Percentiles rank a stretch among this genome's conserved stretches.
Conservation (phyloP, 2,888 invertebrate genomes). For the Synergus gifuensis region DNA sequence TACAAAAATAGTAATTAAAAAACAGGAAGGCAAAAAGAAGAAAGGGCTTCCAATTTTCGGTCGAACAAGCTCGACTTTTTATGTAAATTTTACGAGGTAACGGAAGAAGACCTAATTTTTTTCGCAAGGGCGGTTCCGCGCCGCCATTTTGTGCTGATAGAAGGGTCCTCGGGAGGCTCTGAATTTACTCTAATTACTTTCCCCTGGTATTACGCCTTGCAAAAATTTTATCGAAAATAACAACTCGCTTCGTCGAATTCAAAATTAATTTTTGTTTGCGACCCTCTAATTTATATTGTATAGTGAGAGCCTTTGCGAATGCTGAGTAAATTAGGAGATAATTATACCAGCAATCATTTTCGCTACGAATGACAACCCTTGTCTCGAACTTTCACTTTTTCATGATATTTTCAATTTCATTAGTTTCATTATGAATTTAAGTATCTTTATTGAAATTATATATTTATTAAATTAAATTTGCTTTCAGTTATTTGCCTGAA, state of each 20-base stretch:
- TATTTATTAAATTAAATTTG: neutral
- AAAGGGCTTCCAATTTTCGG: conserved; percentile 39
- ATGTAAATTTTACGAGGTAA: conserved; percentile 69
- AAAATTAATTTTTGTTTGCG: conserved; percentile 36
- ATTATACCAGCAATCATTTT: conserved; percentile 38
- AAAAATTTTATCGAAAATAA: conserved; percentile 75
- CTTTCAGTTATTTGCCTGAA: neutral
- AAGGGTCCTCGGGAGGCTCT: conserved; percentile 71
- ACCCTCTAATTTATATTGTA: conserved; percentile 44
- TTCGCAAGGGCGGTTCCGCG: conserved; percentile 72
- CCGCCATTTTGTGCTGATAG: conserved; percentile 73
- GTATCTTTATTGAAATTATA: neutral
- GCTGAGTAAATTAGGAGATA: conserved; percentile 14
- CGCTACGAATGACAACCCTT: conserved; percentile 4
- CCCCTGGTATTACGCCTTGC: conserved; percentile 69
- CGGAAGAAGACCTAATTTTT: conserved; percentile 72
- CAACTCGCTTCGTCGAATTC: conserved; percentile 60
- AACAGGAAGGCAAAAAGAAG: conserved; percentile 28
- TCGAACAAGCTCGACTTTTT: conserved; percentile 54
- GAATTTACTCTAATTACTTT: conserved; percentile 76
- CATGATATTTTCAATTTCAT: neutral
- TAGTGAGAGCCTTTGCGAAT: conserved; percentile 29
- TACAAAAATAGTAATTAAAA: conserved; percentile 32
- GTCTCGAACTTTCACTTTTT: neutral
- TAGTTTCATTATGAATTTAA: neutral